Evolutionary conservation across 2,797 vertebrate species (phyloP).

Genomic region (Chelmon rostratus): DNA sequence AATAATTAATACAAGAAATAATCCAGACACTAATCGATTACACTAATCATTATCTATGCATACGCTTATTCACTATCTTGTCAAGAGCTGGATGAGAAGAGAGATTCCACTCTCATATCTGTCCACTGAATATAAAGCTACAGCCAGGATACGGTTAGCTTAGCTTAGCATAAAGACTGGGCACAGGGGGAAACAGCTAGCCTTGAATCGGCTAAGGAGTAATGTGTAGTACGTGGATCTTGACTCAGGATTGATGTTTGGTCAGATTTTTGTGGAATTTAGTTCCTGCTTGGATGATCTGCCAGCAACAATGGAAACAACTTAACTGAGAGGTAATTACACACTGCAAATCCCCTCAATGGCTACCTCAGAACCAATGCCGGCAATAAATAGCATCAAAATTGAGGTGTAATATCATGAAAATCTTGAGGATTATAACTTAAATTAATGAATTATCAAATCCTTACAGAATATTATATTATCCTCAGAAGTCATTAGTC

Average conservation of each 20-base stretch:
- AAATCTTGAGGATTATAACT: constrained; percentile 37
- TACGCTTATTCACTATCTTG: too few relatives aligned
- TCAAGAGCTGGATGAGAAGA: too few relatives aligned
- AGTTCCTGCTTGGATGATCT: neutral
- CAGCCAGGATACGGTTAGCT: too few relatives aligned
- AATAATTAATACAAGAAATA: too few relatives aligned
- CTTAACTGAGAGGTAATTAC: neutral
- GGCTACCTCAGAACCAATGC: neutral
- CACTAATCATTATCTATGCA: too few relatives aligned
- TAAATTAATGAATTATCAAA: constrained; percentile 42
- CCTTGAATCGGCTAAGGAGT: neutral
- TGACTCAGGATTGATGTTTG: neutral
- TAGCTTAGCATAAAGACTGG: too few relatives aligned
- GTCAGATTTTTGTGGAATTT: neutral
- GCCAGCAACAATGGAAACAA: neutral
- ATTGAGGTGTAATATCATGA: constrained; percentile 19
- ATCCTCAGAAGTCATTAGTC: constrained; percentile 65
- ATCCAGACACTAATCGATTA: too few relatives aligned
- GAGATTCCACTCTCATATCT: neutral
- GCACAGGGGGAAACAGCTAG: too few relatives aligned
- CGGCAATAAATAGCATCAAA: neutral
- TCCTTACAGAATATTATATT: constrained; percentile 46
- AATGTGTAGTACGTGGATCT: neutral
- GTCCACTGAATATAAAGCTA: too few relatives aligned
- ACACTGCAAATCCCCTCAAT: neutral